phyloP scores from a whole-genome alignment of 2,888 invertebrate genomes.

The Sisyra terminalis region DNA sequence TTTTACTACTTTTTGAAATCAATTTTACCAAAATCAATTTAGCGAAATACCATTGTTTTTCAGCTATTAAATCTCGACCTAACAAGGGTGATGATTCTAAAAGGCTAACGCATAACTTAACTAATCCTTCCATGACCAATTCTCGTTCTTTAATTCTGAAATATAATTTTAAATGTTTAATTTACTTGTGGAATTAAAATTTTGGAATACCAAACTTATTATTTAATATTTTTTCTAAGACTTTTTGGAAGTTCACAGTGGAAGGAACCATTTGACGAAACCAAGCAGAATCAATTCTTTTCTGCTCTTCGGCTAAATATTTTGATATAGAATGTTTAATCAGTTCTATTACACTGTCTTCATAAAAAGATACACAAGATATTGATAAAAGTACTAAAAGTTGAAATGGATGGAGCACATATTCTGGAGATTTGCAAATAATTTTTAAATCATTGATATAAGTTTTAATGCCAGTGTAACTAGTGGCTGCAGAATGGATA shows the following conservation, averaged over 20 bases:
- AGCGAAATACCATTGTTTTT: constrained; percentile 32
- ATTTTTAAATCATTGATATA: constrained; percentile 30
- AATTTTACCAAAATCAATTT: constrained; percentile 38
- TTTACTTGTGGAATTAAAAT: too few relatives aligned
- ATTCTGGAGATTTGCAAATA: constrained; percentile 36
- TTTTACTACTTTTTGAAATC: constrained; percentile 35
- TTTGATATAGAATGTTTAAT: constrained; percentile 20
- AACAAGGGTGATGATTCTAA: constrained; percentile 20
- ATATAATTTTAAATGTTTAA: too few relatives aligned
- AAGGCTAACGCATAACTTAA: constrained; percentile 26
- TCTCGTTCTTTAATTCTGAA: constrained; percentile 30
- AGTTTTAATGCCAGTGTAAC: constrained; percentile 28
- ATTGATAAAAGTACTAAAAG: constrained; percentile 39
- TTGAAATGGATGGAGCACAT: constrained; percentile 42
- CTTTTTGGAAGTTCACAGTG: constrained; percentile 23
- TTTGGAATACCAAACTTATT: constrained; percentile 24
- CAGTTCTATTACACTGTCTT: constrained; percentile 28
- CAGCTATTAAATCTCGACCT: constrained; percentile 21
- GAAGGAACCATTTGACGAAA: constrained; percentile 28
- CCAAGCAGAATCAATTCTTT: constrained; percentile 31
- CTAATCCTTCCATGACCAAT: constrained; percentile 27
- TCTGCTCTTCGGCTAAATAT: constrained; percentile 21
- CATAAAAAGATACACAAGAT: constrained; percentile 27
- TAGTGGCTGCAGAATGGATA: constrained; percentile 28
- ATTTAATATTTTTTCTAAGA: constrained; percentile 29